A percentile compares a stretch with the other conserved stretches of the same genome.
Evolutionary conservation across 2,797 vertebrate genomes (phyloP).

Genomic region (Helarctos malayanus): DNA sequence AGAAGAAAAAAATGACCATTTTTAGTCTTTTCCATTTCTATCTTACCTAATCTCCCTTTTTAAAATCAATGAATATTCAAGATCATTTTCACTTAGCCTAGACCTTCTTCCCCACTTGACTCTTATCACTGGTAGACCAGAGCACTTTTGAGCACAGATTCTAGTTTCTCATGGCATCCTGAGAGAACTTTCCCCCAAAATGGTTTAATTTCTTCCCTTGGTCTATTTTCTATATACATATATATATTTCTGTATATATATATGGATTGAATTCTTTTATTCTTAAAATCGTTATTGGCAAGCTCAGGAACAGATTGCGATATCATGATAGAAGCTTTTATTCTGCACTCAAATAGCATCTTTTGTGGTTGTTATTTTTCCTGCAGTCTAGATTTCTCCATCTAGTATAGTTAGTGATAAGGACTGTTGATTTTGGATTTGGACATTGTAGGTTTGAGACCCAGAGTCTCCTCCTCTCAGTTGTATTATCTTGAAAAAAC

Average conservation of each 20-base stretch:
- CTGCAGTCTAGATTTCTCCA: not conserved
- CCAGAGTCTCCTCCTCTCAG: not conserved
- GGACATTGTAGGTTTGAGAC: not conserved
- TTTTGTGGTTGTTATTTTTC: not conserved
- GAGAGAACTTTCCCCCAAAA: not conserved
- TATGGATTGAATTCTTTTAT: not conserved
- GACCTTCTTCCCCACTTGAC: not conserved
- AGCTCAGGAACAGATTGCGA: not conserved
- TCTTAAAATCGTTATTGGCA: not conserved
- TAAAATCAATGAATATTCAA: not conserved
- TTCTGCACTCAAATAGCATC: not conserved
- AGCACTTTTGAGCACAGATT: not conserved
- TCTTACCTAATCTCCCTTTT: not conserved
- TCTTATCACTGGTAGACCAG: not conserved
- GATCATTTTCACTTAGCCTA: not conserved
- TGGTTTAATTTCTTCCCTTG: not conserved
- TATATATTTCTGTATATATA: too few species aligned
- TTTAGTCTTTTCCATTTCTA: not conserved
- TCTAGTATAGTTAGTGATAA: not conserved
- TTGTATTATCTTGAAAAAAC: constrained; percentile 14
- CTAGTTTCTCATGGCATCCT: not conserved
- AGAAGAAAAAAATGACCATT: not conserved
- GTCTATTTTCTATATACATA: not conserved
- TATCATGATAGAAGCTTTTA: not conserved
- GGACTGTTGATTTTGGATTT: not conserved